Evolutionary conservation across 2,113 vertebrate genomes (phyloP).

Genomic region (Boleophthalmus pectinirostris): DNA sequence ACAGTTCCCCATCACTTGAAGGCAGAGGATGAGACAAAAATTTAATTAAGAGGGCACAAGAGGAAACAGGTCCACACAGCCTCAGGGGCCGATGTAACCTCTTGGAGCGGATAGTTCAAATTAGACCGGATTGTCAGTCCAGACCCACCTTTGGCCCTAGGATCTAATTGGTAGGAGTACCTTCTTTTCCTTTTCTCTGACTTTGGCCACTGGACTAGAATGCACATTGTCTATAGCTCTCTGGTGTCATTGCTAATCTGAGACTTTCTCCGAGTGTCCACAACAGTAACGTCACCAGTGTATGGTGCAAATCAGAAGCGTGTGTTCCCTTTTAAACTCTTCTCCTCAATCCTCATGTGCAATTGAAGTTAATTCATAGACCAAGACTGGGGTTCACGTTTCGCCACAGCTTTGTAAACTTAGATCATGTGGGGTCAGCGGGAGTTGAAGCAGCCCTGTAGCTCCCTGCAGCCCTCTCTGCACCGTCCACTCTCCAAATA

Average conservation of each 20-base stretch:
- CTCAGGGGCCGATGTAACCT: constrained; percentile 52
- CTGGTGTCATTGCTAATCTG: constrained; percentile 25
- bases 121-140: constrained; percentile 61
- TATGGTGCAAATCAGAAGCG: constrained; percentile 71
- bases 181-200: not conserved
- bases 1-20: constrained; percentile 51
- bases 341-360: constrained; percentile 55
- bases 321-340: constrained; percentile 64
- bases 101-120: constrained; percentile 67
- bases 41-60: constrained; percentile 57
- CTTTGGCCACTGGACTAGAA: not conserved
- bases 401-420: constrained; percentile 70
- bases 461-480: constrained; percentile 53
- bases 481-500: constrained; percentile 52
- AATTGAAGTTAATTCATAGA: constrained; percentile 72
- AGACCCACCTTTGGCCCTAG: constrained; percentile 58
- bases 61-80: constrained; percentile 61
- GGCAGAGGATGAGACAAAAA: constrained; percentile 60
- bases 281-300: constrained; percentile 37
- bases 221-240: not conserved
- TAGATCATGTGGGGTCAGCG: constrained; percentile 73
- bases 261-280: constrained; percentile 15
- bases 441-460: constrained; percentile 62
- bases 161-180: constrained; percentile 37
- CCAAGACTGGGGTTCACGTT: constrained; percentile 70